phyloP scores from a whole-genome alignment of 2,888 invertebrate genomes.

The Sphinx pinastri region DNA sequence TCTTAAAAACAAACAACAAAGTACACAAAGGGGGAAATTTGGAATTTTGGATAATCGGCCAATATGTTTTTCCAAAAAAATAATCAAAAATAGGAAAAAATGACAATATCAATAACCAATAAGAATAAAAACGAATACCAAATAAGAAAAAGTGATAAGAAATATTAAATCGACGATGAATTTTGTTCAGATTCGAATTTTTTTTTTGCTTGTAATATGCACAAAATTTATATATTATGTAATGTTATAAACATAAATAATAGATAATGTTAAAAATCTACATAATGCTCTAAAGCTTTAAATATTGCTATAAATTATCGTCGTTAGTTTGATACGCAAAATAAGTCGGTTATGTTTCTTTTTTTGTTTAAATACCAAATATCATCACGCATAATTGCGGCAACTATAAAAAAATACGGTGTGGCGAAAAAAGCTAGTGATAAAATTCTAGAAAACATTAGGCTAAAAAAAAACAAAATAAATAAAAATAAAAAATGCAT shows the following conservation, averaged over 20 bases:
- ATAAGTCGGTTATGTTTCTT: too few species aligned
- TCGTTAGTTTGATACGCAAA: too few species aligned
- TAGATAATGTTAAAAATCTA: too few species aligned
- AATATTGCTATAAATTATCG: too few species aligned
- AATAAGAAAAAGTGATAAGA: background rate
- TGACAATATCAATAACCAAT: background rate
- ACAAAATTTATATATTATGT: background rate
- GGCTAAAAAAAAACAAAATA: constrained; percentile 35
- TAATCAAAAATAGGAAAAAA: constrained; percentile 29
- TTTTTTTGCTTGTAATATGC: background rate
- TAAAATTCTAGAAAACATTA: constrained; percentile 30
- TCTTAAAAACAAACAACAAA: constrained; percentile 11
- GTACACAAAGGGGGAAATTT: constrained; percentile 43
- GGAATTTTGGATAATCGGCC: constrained; percentile 49
- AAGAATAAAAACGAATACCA: background rate
- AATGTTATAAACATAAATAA: too few species aligned
- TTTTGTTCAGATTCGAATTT: background rate
- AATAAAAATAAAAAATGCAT: constrained; percentile 35
- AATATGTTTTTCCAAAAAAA: constrained; percentile 40
- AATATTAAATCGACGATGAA: background rate
- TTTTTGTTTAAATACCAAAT: too few species aligned
- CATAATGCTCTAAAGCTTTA: too few species aligned
- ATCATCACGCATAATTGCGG: too few species aligned
- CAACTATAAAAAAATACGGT: too few species aligned
- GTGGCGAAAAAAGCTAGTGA: background rate